Evolutionary conservation across 2,888 invertebrate species (phyloP).

Genomic region (Macropis europaea): DNA sequence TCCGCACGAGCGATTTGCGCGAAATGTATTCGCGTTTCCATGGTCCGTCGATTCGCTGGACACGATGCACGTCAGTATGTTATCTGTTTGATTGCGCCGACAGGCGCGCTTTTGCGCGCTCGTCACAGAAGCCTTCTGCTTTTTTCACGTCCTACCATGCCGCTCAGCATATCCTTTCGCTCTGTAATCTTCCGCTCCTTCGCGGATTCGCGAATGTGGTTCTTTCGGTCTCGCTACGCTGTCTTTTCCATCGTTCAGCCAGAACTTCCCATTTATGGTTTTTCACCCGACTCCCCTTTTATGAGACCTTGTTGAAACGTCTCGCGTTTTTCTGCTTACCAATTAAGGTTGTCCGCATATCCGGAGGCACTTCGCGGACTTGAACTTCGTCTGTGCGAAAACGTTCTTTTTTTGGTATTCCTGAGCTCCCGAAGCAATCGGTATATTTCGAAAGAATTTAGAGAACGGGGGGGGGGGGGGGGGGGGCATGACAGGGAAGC

Average conservation of each 20-base stretch:
- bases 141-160: too few species aligned
- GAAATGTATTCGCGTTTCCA: constrained; percentile 40
- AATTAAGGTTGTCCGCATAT: constrained; percentile 13
- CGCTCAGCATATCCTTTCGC: constrained; percentile 16
- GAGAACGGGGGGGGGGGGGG: too few species aligned
- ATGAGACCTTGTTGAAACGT: neutral
- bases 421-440: too few species aligned
- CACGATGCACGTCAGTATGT: constrained; percentile 26
- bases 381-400: neutral
- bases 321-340: neutral
- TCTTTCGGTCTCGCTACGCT: constrained; percentile 8
- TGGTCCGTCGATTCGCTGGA: constrained; percentile 31
- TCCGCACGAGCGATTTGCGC: constrained; percentile 46
- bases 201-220: constrained; percentile 1
- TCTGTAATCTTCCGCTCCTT: constrained; percentile 26
- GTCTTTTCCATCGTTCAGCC: constrained; percentile 23
- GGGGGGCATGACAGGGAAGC: too few species aligned
- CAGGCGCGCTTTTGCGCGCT: neutral
- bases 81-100: constrained; percentile 39
- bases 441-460: too few species aligned
- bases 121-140: constrained; percentile 17
- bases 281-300: constrained; percentile 19
- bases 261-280: constrained; percentile 34
- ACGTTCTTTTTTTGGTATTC: neutral
- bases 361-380: neutral